Evolutionary conservation across 2,888 invertebrate genomes (phyloP), one percentile per base, ranked within the genome.

Genomic region (Cephus sareptanus): DNA sequence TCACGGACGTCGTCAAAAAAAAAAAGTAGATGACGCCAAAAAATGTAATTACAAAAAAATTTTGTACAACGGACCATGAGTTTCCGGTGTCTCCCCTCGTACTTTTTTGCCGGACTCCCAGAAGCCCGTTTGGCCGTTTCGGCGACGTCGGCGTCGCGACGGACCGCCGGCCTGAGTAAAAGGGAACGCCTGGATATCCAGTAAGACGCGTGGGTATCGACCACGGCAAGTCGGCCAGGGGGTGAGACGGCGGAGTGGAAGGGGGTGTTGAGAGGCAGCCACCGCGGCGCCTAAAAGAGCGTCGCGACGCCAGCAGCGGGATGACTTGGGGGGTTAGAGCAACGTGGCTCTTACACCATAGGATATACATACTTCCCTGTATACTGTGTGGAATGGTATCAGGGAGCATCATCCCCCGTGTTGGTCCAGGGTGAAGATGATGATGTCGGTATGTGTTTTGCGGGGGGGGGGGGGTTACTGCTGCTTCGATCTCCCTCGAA

Each of bases 281-380:
- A 82, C 81, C 81, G 80, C 79, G 87, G 87, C 87, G 87, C 87
- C 87, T 83, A 86, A 87, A 86, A 86, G 86, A 86, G 81, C 81
- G 83, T 75, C 80, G 79, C 76, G 81, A 82, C 80, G 83, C 79
- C 81, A 77, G 79, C 82, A 80, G 81, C 75, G 71, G 77, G 77
- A 75, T 56, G 79, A 82, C 11, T 68, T 70, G 35, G 80, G 33
- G 78, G 34, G 73, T 68, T 74, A 71, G 79, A 79, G 23, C 12
- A 78, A 13, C 70, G 70, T 85, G 73, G 82, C 79, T 34, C 79
- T 86, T 86, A 85, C 84, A 83, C 85, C 85, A 83, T 56, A 56
- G 15, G 4, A 15, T 40, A 37, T 37, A 37, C 13, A 15, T 56
- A 56, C 40, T 23, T 56, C 23, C 6, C 6, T 23, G 9, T 56